phyloP scores from a whole-genome alignment of 2,113 vertebrate species.

The Zosterops pallidus region DNA sequence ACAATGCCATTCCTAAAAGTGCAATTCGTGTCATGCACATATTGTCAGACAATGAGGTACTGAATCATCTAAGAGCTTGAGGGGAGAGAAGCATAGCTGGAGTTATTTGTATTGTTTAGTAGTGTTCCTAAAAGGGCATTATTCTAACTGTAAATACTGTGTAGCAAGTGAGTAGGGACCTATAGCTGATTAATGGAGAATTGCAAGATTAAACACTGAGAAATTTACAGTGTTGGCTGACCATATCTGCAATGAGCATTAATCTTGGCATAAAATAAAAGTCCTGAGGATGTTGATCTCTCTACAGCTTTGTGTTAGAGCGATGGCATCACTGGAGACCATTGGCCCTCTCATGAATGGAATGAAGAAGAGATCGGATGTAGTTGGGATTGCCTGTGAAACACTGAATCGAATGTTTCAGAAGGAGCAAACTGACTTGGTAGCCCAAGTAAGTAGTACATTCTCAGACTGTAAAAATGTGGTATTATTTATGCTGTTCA shows the following conservation, averaged over 20 bases:
- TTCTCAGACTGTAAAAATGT: not conserved
- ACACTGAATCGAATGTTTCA: slow-evolving; percentile 98
- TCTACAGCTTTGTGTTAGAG: slow-evolving; percentile 89
- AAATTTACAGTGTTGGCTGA: not conserved
- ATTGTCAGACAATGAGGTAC: slow-evolving; percentile 94
- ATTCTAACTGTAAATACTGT: not conserved
- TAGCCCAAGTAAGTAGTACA: slow-evolving; percentile 84
- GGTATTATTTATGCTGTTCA: not conserved
- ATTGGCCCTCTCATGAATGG: slow-evolving; percentile 93
- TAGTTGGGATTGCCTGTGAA: slow-evolving; percentile 92
- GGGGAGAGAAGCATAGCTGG: not conserved
- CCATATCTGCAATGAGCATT: not conserved
- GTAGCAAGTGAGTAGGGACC: not conserved
- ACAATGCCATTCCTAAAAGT: slow-evolving; percentile 93
- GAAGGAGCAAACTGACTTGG: slow-evolving; percentile 94
- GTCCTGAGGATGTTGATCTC: not conserved
- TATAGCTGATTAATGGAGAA: not conserved
- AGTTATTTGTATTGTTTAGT: not conserved
- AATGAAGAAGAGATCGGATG: slow-evolving; percentile 89
- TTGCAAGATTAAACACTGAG: not conserved
- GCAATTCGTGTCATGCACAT: slow-evolving; percentile 92
- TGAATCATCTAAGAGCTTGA: not conserved
- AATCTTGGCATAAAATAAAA: not conserved
- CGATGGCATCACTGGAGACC: slow-evolving; percentile 92
- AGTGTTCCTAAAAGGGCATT: not conserved